Base-by-base conservation (phyloP, 2,113 vertebrate species). In the Periophthalmus modestus region DNA sequence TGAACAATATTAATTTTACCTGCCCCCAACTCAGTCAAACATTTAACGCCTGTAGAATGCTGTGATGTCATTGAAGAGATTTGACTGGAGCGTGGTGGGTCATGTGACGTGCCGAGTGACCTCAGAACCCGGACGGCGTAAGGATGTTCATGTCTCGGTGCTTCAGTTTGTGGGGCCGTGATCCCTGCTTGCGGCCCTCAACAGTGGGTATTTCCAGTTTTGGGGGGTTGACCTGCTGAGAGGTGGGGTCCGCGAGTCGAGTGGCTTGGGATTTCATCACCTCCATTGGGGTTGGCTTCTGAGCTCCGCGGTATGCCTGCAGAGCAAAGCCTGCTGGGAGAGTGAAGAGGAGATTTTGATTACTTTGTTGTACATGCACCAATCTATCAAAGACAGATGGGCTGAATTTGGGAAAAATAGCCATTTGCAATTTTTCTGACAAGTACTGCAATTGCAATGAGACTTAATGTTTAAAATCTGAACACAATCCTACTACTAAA, bases 211-310 rank as follows among this genome's bases (percentile, higher is more conserved):
- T 90, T 85, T 98, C 96, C 95, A 98, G 96, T 72, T 90, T 97
- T 78, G 96, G 97, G 0, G 95, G 97, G 0, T 94, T 93, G 16
- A 46, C 77, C 81, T 91, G 94, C 70, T 96, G 94, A 12, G 85
- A 72, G 67, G 72, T 55, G 5, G 93, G 63, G 68, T 92, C 97
- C 0, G 87, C 74, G 85, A 95, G 86, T 4, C 94, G 93, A 0
- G 93, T 88, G 80, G 93, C 93, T 88, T 96, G 96, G 0, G 92
- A 92, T 83, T 95, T 95, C 93, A 98, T 96, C 76, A 97, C 87
- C 77, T 98, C 97, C 95, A 98, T 95, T 1, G 96, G 95, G 14
- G 95, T 94, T 4, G 96, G 95, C 62, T 97, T 99, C 82, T 96
- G 96, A 55, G 94, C 94, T 11, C 96, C 96, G 33, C 93, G 94